Base-by-base conservation (phyloP, 2,797 vertebrate genomes). In the Orestias chungarensis region DNA sequence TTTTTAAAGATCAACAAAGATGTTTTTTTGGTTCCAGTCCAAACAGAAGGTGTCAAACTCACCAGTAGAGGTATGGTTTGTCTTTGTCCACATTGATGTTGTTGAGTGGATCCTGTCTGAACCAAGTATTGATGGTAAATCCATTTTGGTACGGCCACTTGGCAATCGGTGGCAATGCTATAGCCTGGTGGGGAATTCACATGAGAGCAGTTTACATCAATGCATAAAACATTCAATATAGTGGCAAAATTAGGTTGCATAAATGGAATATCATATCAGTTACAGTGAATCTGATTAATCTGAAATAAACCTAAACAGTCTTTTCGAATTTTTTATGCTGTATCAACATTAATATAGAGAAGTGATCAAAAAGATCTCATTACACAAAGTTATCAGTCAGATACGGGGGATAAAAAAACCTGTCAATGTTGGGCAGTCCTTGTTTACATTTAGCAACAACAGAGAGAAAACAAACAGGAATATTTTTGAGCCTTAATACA, bases 131-230 rank as follows among this genome's bases (percentile, higher is more conserved):
- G 87, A 99, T 95, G 64, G 98, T 99, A 92, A 99, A 99, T 84
- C 98, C 97, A 73, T 97, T 99, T 91, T 99, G 98, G 89, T 99
- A 99, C 95, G 98, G 98, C 98, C 98, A 99, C 95, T 99, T 99
- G 88, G 98, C 98, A 91, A 99, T 99, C 73, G 98, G 98, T 80
- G 98, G 98, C 94, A 99, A 94, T 29, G 98, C 98, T 86, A 99
- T 99, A 86, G 98, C 98, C 98, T 99, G 80, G 0, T 27, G 50
- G 40, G 59, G 55, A 27, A 69, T 4, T 70, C 44, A 20, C 8
- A 76, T 81, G 25, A 76, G 43, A 71, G 31, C 31, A 67, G 46
- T 25, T 49, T 7, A 18, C 25, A 40, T 14, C 40, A 42, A 52
- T 68, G 47, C 70, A 61, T 38, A 52, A 5, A 67, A 44, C 40